Base-by-base conservation (phyloP, 2,888 invertebrate species). In the Heliconius erato region DNA sequence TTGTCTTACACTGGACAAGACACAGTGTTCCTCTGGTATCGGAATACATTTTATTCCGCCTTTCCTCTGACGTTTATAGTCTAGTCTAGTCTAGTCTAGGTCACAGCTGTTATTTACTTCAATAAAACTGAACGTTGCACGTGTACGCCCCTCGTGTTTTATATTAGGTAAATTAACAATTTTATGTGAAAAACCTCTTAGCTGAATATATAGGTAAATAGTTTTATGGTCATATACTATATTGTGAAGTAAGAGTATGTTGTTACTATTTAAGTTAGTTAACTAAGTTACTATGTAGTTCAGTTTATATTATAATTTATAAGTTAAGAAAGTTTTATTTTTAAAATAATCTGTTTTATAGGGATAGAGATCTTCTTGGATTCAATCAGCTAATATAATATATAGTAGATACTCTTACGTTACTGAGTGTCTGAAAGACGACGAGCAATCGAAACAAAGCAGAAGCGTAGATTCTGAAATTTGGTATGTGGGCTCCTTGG, bases 61-160 rank as follows among this genome's bases (percentile, higher is more conserved):
- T n/a, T 63, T 59, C 28, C 54, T 23, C 23, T 77, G 76, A 77
- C 69, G 76, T 59, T 7, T 59, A n/a, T 54, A 12, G 44, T 3
- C 44, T 49, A 40, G 40, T 7, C 44, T 49, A 40, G 40, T 7
- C 68, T 76, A 76, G 81, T 69, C 81, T 81, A 81, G 81, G 81
- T 81, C 81, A 80, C 76, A 77, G 69, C 59, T 44, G 74, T 44
- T 77, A 69, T 81, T 81, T 77, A 81, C 77, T 80, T 65, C 65
- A 80, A 68, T 80, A 74, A 74, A 63, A 79, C n/a, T 16, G 44
- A 49, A 72, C 68, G 40, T 59, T 19, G 40, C 80, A 81, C 80
- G 80, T 81, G 80, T 67, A n/a, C 49, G 54, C 9, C 67, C 28
- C 78, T 78, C 78, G 78, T 78, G 67, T 78, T 26, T 67, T 49